Percentiles rank a stretch among this genome's conserved stretches.
Conservation (phyloP, 2,797 vertebrate species). For the Acomys russatus region DNA sequence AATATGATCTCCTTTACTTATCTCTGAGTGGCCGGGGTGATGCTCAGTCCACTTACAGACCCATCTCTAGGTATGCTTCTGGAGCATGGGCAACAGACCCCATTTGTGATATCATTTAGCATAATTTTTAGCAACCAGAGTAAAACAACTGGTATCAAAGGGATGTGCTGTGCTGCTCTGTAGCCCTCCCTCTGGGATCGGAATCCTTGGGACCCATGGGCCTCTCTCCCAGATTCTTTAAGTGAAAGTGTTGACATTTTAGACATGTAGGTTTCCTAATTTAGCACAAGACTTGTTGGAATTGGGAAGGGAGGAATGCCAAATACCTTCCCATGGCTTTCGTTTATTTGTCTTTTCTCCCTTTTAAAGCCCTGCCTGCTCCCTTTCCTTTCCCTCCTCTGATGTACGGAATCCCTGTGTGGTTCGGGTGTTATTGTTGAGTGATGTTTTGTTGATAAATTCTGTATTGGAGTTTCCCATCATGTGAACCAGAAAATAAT, state of each 20-base stretch:
- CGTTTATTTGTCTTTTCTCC: slow-evolving; percentile 2
- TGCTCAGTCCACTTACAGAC: neutral
- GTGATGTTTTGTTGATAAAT: slow-evolving; percentile 21
- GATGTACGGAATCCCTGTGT: neutral
- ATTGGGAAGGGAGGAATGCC: neutral
- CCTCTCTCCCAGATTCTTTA: neutral
- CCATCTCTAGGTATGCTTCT: neutral
- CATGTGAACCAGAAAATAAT: neutral
- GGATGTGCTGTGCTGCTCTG: neutral
- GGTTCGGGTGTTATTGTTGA: neutral
- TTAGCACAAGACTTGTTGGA: slow-evolving; percentile 50
- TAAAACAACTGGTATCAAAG: slow-evolving; percentile 2
- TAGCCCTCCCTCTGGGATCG: neutral
- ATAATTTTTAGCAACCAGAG: slow-evolving; percentile 17
- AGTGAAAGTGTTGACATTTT: slow-evolving; percentile 46
- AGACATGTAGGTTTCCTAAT: slow-evolving; percentile 51
- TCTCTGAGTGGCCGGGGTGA: neutral
- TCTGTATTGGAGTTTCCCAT: neutral
- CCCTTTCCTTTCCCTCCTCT: neutral
- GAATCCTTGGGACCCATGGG: slow-evolving; percentile 10
- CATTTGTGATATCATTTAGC: neutral
- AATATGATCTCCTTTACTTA: neutral
- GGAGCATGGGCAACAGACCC: neutral
- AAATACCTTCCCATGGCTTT: neutral
- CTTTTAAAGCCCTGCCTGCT: neutral